Conservation (phyloP, 2,888 invertebrate genomes). For the Chrysodeixis includens region DNA sequence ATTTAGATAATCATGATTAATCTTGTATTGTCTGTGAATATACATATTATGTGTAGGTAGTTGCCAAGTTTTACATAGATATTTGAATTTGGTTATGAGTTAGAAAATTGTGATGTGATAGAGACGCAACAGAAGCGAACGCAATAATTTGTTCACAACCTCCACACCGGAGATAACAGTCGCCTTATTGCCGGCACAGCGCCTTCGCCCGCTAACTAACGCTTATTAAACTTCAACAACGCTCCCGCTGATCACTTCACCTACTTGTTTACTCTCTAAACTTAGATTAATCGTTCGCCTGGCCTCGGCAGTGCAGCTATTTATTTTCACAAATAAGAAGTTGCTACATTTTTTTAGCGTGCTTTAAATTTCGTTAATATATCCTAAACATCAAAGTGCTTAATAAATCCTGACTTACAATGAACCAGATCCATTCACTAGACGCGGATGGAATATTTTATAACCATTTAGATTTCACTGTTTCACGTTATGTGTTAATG, state of each 20-base stretch:
- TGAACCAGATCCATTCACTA: constrained; percentile 47
- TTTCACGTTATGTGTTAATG: constrained; percentile 17
- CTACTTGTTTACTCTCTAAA: constrained; percentile 87
- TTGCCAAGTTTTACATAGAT: not conserved
- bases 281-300: constrained; percentile 86
- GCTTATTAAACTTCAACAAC: constrained; percentile 89
- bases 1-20: too few relatives aligned
- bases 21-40: too few relatives aligned
- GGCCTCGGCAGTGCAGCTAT: constrained; percentile 74
- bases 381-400: constrained; percentile 30
- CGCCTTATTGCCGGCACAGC: constrained; percentile 82
- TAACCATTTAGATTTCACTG: constrained; percentile 6
- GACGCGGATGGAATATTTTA: constrained; percentile 24
- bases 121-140: constrained; percentile 53
- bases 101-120: constrained; percentile 53
- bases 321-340: constrained; percentile 74
- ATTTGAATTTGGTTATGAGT: constrained; percentile 49
- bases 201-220: constrained; percentile 83
- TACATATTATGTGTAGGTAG: too few relatives aligned
- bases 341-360: constrained; percentile 41
- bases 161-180: constrained; percentile 85
- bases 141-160: constrained; percentile 76
- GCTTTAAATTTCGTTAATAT: constrained; percentile 44
- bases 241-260: constrained; percentile 88
- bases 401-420: constrained; percentile 41